Evolutionary conservation across 2,888 invertebrate species (phyloP).

Genomic region (Trichopoda pennipes): DNA sequence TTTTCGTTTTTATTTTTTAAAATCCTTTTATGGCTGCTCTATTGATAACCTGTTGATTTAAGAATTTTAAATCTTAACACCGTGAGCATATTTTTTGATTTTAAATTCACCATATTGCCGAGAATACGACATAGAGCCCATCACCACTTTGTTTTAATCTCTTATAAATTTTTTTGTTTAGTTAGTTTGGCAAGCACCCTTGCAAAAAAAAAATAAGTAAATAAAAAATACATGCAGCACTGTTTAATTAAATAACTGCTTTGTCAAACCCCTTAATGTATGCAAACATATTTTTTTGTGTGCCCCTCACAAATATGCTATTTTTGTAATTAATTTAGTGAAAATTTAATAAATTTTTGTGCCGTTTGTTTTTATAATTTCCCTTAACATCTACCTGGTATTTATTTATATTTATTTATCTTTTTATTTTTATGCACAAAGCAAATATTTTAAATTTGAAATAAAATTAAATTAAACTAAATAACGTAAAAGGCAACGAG

Average conservation of each 20-base stretch:
- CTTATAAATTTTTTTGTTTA: too few species aligned
- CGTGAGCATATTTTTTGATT: too few species aligned
- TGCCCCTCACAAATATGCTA: not conserved
- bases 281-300: constrained; percentile 15
- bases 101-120: too few species aligned
- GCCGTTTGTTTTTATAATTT: constrained; percentile 18
- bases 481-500: constrained; percentile 16
- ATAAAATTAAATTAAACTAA: constrained; percentile 42
- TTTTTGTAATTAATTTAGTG: constrained; percentile 30
- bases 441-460: constrained; percentile 51
- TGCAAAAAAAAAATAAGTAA: too few species aligned
- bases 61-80: too few species aligned
- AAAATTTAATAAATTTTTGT: constrained; percentile 34
- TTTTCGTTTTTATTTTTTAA: too few species aligned
- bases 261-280: not conserved
- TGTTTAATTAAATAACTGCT: not conserved
- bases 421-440: constrained; percentile 11
- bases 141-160: too few species aligned
- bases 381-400: constrained; percentile 12
- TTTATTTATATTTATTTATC: constrained; percentile 12
- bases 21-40: too few species aligned
- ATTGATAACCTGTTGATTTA: too few species aligned
- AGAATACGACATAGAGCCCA: too few species aligned
- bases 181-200: too few species aligned
- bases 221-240: too few species aligned